phyloP scores from a whole-genome alignment of 2,888 invertebrate species.

The Heliconius ismenius region DNA sequence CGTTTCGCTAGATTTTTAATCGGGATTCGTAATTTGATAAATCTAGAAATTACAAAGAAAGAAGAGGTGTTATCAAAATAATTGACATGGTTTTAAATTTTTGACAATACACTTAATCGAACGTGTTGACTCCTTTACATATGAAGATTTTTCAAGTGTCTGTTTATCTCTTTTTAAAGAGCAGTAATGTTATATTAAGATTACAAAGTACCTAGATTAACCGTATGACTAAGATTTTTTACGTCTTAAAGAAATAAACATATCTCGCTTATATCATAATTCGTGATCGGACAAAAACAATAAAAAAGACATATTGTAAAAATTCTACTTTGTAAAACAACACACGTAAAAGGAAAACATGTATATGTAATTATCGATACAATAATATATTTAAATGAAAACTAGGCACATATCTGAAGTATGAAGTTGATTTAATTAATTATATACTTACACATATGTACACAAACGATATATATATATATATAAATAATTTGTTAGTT shows the following conservation, averaged over 20 bases:
- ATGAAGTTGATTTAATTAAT: not conserved
- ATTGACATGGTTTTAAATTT: not conserved
- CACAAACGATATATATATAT: not conserved
- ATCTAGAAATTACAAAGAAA: not conserved
- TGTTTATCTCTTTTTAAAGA: not conserved
- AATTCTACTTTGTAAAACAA: constrained; percentile 1
- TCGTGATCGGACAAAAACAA: not conserved
- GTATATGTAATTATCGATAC: not conserved
- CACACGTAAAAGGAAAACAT: not conserved
- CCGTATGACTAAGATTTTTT: not conserved
- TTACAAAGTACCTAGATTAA: not conserved
- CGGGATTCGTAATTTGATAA: not conserved
- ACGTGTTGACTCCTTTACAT: no score
- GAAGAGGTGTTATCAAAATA: not conserved
- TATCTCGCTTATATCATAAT: not conserved
- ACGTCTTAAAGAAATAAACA: not conserved
- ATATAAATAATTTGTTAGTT: not conserved
- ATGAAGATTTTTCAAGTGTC: no score
- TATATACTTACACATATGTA: not conserved
- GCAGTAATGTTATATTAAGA: not conserved
- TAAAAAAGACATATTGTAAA: not conserved
- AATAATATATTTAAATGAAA: not conserved
- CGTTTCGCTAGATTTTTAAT: not conserved
- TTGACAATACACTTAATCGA: not conserved
- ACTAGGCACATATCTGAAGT: not conserved